Evolutionary conservation across 2,113 vertebrate genomes (phyloP), one percentile per base, ranked within the genome.

Genomic region (Perca schrenkii): DNA sequence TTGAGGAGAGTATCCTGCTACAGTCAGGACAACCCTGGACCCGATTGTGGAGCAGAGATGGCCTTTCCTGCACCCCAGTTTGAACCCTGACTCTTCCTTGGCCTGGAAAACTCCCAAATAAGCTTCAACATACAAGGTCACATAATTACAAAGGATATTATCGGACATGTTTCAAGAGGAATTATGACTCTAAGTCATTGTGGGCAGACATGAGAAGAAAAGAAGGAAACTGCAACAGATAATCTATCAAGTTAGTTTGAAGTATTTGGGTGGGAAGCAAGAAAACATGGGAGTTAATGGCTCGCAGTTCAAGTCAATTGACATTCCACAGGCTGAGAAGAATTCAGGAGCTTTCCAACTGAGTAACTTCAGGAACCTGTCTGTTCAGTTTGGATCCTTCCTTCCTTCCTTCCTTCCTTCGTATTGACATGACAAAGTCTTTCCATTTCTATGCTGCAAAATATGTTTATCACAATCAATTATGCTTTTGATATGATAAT

Each of bases 301-400:
- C 62, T 58, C 17, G 56, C 22, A 47, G 47, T n/a, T 80, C 71
- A 67, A 75, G 83, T 82, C 76, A 43, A 83, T 25, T 73, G 77
- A 73, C 74, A 82, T 70, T 91, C 85, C 77, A 75, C 54, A 21
- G 50, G 28, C 61, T 53, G 54, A 8, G 40, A 80, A 50, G 43
- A 79, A 77, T 50, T 60, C 50, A 52, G 66, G 53, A 22, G 28
- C 31, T 47, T 34, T 28, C 49, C 43, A 8, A 4, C 17, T 49
- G 16, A 79, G 66, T 25, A 49, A 71, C 64, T 82, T 54, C 10
- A 52, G 54, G 77, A 83, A 73, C 74, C 77, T 67, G 72, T 40
- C 43, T 61, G 4, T 52, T 79, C 16, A 6, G 65, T 19, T n/a
- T 3, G 1, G 8, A 1, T 47, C 65, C 57, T 72, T 19, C 66